Evolutionary conservation across 2,113 vertebrate species (phyloP).

Genomic region (Mesoclemmys tuberculata): DNA sequence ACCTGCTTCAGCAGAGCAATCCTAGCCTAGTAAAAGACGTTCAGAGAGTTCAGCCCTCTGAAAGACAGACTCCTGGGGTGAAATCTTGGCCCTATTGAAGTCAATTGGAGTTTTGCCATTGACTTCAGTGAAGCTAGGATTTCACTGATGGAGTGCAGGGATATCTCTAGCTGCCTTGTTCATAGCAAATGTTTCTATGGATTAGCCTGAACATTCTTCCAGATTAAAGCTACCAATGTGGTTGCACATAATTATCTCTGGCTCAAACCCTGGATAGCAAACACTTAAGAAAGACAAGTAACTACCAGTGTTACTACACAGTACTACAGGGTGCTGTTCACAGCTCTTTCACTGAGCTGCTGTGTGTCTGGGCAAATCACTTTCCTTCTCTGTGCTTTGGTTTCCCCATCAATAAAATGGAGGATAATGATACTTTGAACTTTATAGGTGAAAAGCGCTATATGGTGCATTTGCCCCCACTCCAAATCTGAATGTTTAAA

Average conservation of each 20-base stretch:
- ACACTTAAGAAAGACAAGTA: neutral
- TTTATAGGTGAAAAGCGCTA: neutral
- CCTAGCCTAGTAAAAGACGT: rapidly evolving
- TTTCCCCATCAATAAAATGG: neutral
- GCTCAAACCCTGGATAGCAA: neutral
- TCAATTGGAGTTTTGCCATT: neutral
- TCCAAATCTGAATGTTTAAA: neutral
- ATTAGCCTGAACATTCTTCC: neutral
- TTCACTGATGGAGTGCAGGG: neutral
- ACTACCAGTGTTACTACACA: neutral
- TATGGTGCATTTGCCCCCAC: neutral
- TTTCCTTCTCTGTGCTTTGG: neutral
- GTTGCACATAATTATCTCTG: neutral
- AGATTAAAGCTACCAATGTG: no score
- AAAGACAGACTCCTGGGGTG: rapidly evolving
- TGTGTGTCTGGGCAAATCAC: rapidly evolving
- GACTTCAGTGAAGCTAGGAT: neutral
- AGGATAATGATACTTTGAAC: neutral
- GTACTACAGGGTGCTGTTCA: neutral
- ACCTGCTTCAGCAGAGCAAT: neutral
- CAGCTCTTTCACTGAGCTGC: neutral
- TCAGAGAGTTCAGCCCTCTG: neutral
- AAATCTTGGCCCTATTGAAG: neutral
- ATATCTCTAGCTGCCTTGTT: neutral
- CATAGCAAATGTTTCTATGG: neutral